A percentile compares a stretch with the other conserved stretches of the same genome.
Evolutionary conservation across 1,140 invertebrate genomes (phyloP).

Genomic region (Latrodectus geometricus): DNA sequence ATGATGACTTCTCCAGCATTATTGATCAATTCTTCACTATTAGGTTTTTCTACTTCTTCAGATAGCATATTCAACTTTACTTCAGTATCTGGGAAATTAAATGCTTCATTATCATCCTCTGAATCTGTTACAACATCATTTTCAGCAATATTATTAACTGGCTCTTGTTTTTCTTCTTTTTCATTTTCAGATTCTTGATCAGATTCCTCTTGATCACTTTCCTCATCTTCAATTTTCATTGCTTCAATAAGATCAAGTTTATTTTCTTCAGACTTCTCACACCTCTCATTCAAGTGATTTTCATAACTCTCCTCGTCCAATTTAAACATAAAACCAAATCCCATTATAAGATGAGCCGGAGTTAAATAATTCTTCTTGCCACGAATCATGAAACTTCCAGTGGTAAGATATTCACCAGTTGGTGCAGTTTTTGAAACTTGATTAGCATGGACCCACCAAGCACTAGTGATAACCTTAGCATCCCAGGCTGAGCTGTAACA

Average conservation of each 20-base stretch:
- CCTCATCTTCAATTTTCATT: slow-evolving; percentile 57
- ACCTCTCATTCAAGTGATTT: slow-evolving; percentile 69
- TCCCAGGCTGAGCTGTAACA: slow-evolving; percentile 98
- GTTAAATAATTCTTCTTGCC: slow-evolving; percentile 98
- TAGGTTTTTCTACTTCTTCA: slow-evolving; percentile 65
- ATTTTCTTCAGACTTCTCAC: slow-evolving; percentile 52
- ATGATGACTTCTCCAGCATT: slow-evolving; percentile 61
- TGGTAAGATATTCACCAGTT: slow-evolving; percentile 93
- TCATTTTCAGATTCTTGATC: slow-evolving; percentile 30
- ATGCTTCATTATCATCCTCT: slow-evolving; percentile 4
- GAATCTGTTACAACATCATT: not conserved
- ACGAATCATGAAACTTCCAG: slow-evolving; percentile 98
- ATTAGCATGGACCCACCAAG: slow-evolving; percentile 96
- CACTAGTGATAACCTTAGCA: slow-evolving; percentile 91
- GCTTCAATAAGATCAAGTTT: slow-evolving; percentile 45
- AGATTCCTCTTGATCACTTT: slow-evolving; percentile 60
- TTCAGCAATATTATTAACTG: not conserved
- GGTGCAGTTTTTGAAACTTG: slow-evolving; percentile 96
- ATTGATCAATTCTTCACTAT: slow-evolving; percentile 67
- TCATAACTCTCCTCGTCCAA: slow-evolving; percentile 75
- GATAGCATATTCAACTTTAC: slow-evolving; percentile 67
- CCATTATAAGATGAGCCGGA: slow-evolving; percentile 90
- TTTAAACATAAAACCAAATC: slow-evolving; percentile 92
- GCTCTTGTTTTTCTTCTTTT: slow-evolving; percentile 51
- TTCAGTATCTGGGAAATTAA: slow-evolving; percentile 73